Conservation (phyloP, 2,797 vertebrate species). For the Pantherophis vulpinus region DNA sequence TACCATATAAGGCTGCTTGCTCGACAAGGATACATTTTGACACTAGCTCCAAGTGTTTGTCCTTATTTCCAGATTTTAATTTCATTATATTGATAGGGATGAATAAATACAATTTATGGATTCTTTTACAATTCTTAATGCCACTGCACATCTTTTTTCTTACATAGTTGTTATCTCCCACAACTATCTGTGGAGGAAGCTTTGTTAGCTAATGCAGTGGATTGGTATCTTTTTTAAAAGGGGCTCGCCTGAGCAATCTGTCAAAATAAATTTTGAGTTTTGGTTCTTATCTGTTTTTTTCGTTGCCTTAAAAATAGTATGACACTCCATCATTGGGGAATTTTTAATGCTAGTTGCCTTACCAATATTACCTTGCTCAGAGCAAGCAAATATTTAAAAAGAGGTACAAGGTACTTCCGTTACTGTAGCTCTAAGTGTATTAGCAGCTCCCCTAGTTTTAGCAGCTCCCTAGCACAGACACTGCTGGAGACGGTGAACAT, state of each 20-base stretch:
- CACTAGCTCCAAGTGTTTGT: slow-evolving; percentile 35
- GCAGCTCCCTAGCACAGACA: not conserved
- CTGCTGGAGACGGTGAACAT: slow-evolving; percentile 25
- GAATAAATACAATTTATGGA: slow-evolving; percentile 24
- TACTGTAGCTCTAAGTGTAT: not conserved
- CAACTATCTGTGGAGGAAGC: not conserved
- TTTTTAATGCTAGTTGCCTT: slow-evolving; percentile 46
- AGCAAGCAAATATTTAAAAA: slow-evolving; percentile 33
- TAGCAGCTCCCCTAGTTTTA: not conserved
- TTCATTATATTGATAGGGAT: slow-evolving; percentile 16
- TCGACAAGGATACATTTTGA: slow-evolving; percentile 36
- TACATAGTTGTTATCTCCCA: not conserved
- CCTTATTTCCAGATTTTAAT: slow-evolving; percentile 17
- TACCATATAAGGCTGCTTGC: slow-evolving; percentile 46
- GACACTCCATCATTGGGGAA: slow-evolving; percentile 27
- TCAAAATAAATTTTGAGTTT: not conserved
- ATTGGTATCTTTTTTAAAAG: slow-evolving; percentile 19
- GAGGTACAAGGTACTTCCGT: slow-evolving; percentile 8
- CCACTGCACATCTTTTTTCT: not conserved
- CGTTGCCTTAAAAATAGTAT: slow-evolving; percentile 34
- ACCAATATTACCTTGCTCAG: slow-evolving; percentile 41
- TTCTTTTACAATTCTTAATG: not conserved
- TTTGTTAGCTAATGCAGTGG: slow-evolving; percentile 12
- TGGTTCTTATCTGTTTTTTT: slow-evolving; percentile 33
- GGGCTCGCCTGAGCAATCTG: not conserved